Evolutionary conservation across 2,797 vertebrate genomes (phyloP).

Genomic region (Kryptolebias ocellatus): DNA sequence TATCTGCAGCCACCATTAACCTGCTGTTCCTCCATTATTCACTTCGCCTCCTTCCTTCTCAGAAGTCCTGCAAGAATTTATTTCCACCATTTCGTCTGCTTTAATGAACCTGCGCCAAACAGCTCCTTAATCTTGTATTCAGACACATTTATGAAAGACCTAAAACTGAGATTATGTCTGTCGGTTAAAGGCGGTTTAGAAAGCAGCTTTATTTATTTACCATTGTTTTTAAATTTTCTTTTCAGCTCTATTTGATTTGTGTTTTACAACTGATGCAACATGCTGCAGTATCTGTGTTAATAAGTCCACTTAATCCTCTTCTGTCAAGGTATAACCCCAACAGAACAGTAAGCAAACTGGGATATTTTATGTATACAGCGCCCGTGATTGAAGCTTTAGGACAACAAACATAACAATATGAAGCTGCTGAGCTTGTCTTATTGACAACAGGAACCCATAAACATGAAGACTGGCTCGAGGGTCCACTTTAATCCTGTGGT

Average conservation of each 20-base stretch:
- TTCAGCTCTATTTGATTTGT: not conserved
- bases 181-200: not conserved
- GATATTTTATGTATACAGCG: conserved; percentile 22
- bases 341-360: conserved; percentile 22
- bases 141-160: conserved; percentile 20
- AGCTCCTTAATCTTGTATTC: conserved; percentile 20
- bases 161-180: not conserved
- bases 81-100: conserved; percentile 39
- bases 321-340: conserved; percentile 2
- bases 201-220: conserved; percentile 1
- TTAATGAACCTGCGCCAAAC: conserved; percentile 18
- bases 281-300: not conserved
- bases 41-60: conserved; percentile 29
- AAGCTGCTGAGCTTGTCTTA: conserved; percentile 43
- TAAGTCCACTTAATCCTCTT: conserved; percentile 13
- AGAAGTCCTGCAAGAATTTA: conserved; percentile 33
- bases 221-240: not conserved
- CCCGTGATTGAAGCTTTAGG: conserved; percentile 43
- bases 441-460: conserved; percentile 47
- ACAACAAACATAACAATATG: conserved; percentile 28
- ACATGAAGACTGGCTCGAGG: conserved; percentile 51
- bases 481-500: conserved; percentile 56
- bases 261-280: not conserved
- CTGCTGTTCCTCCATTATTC: conserved; percentile 53
- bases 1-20: conserved; percentile 60